Base-by-base conservation (phyloP, 92 coral and sea anemone species). In the Muricea muricata region DNA sequence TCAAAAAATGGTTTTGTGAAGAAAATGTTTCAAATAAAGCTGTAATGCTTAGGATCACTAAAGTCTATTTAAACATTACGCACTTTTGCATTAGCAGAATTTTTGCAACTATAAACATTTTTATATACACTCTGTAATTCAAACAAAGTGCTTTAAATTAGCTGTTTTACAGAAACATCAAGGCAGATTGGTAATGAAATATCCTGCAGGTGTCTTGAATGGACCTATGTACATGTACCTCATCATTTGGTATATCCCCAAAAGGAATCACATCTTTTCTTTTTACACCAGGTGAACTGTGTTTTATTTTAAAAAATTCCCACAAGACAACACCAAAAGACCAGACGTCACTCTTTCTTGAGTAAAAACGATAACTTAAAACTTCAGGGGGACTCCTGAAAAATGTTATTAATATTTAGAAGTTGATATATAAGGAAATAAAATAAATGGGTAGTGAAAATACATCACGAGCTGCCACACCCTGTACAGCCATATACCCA, bases 311-410 rank as follows among this genome's bases (percentile, higher is more conserved):
- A 31, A 60, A 23, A 14, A 60, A 60, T 34, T 60, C 33, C 68
- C 68, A 60, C 32, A 60, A 6, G 14, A 60, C 68, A 25, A 60
- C 68, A 11, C 68, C 68, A 60, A 60, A 60, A 60, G 68, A 24
- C 68, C 68, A 60, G 21, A 28, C 14, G 26, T 60, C 68, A 29
- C 68, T 60, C 28, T 60, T 29, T 60, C 68, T 60, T 60, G 68
- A 11, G 33, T 60, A 60, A 28, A 18, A 28, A 11, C 34, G 32
- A 34, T 18, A 14, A 6, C 9, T 17, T 60, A 60, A 7, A 60
- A 60, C 68, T 17, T 60, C 68, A 23, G 68, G 68, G 0, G 68
- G 32, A 60, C 21, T 28, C 34, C 68, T 60, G 56, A 20, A 48
- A 48, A 48, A 39, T 39, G 11, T 39, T 39, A 39, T 39, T 39